Evolutionary conservation across 2,113 vertebrate genomes (phyloP), one percentile per base, ranked within the genome.

Genomic region (Varanus komodoensis): DNA sequence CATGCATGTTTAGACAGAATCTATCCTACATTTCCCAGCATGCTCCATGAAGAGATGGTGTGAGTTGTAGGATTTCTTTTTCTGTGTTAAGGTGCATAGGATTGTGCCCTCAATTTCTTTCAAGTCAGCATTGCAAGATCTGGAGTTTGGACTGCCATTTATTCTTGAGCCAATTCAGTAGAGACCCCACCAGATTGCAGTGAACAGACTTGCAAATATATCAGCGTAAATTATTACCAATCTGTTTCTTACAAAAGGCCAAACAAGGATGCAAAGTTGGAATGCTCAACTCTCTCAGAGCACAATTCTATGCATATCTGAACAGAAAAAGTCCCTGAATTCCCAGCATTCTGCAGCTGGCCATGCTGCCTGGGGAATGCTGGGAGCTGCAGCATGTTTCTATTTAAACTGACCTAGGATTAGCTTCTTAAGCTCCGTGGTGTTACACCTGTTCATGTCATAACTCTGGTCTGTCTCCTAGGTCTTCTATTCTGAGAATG

Each of bases 401-500:
- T 61, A 15, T 61, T 15, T 61, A 61, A 61, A 61, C 57, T 14
- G 11, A 15, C 57, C 11, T 61, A 12, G 57, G 57, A 61, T 61
- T 12, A 15, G 2, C 11, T 15, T 15, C 57, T 92, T 15, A 3
- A 89, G 69, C 84, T 87, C 27, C 69, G 4, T 11, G 0, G 0
- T 75, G 82, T 87, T 88, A 14, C 32, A 81, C 83, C 84, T 83
- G 91, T 7, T 88, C 81, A 85, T 4, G 3, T 8, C 6, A 23
- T 32, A 0, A n/a, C 38, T 8, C 84, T 29, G 82, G 19, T 6
- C 84, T 90, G 75, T 3, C 12, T 2, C 67, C 93, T 87, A 92
- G 67, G 19, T 82, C 92, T 88, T 89, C 92, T 89, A 86, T 78
- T 87, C 61, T 92, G 84, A 4, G 78, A 94, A 86, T 57, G 92